phyloP scores from a whole-genome alignment of 2,888 invertebrate species.

The Tortricodes alternella region DNA sequence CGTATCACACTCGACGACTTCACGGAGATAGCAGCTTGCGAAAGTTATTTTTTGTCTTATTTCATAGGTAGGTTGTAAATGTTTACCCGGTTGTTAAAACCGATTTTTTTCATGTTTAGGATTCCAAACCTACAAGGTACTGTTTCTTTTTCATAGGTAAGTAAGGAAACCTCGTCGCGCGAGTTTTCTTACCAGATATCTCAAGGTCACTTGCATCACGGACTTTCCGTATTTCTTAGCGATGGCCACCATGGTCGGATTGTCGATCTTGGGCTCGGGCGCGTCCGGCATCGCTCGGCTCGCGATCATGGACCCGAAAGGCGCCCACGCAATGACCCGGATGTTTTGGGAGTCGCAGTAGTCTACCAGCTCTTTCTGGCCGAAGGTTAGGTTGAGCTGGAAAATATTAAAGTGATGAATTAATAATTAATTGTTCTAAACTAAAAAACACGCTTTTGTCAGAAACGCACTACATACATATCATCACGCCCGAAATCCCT shows the following conservation, averaged over 20 bases:
- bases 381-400: slow-evolving; percentile 84
- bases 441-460: not conserved
- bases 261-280: slow-evolving; percentile 77
- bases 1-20: too few species aligned
- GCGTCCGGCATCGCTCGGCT: slow-evolving; percentile 65
- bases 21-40: too few species aligned
- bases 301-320: slow-evolving; percentile 84
- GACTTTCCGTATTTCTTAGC: slow-evolving; percentile 85
- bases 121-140: too few species aligned
- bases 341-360: slow-evolving; percentile 84
- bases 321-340: slow-evolving; percentile 84
- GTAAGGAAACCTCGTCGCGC: too few species aligned
- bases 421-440: not conserved
- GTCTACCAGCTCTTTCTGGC: slow-evolving; percentile 84
- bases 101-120: too few species aligned
- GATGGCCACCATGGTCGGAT: slow-evolving; percentile 80
- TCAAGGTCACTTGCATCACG: slow-evolving; percentile 83
- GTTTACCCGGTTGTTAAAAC: too few species aligned
- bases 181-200: slow-evolving; percentile 79
- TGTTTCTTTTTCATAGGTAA: too few species aligned
- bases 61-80: too few species aligned
- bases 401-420: slow-evolving; percentile 11
- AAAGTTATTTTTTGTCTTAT: too few species aligned
- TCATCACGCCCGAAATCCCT: too few species aligned
- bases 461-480: not conserved